Conservation (phyloP, 2,113 vertebrate genomes). For the Nothoprocta perdicaria region DNA sequence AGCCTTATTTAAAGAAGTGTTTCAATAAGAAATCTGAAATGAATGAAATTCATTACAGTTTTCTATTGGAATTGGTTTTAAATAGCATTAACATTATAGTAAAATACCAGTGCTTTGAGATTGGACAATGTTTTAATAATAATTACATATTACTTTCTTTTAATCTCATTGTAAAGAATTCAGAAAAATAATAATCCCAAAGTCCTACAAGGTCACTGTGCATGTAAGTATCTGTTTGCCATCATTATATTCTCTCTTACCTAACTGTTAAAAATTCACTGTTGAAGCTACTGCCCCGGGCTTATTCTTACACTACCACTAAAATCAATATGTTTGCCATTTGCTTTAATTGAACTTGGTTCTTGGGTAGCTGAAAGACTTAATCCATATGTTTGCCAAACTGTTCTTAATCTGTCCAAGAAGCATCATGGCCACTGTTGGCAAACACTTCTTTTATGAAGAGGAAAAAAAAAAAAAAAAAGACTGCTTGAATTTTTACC, state of each 20-base stretch:
- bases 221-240: background rate
- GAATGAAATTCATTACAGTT: background rate
- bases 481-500: background rate
- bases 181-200: background rate
- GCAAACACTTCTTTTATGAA: background rate
- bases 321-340: background rate
- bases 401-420: background rate
- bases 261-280: background rate
- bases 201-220: background rate
- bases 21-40: background rate
- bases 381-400: conserved; percentile 11
- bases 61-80: background rate
- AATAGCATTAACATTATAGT: background rate
- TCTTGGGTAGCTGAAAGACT: background rate
- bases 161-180: background rate
- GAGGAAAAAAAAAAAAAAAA: background rate
- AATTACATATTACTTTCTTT: background rate
- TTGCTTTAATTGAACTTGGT: background rate
- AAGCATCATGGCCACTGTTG: background rate
- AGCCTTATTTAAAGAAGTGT: background rate
- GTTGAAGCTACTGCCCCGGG: background rate
- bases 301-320: background rate
- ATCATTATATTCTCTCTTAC: background rate
- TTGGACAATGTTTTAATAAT: background rate
- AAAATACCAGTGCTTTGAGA: background rate